Evolutionary conservation across 2,113 vertebrate genomes (phyloP), one percentile per base, ranked within the genome.

Genomic region (Balaeniceps rex): DNA sequence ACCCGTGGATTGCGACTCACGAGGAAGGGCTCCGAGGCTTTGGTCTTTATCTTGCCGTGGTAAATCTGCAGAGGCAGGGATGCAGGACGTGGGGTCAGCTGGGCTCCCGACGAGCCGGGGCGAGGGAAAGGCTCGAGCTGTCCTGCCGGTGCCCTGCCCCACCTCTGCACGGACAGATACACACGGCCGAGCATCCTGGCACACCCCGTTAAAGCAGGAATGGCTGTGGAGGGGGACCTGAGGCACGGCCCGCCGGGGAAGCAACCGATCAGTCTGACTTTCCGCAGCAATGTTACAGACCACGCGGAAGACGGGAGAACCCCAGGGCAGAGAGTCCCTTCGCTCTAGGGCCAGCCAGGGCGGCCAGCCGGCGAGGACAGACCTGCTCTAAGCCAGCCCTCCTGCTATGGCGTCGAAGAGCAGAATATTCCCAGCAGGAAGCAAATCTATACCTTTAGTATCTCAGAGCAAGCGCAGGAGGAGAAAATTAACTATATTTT

Each of bases 1-100:
- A 99, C 98, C 5, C 99, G 97, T 0, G 97, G 97, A 51, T 98
- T 96, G 84, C 64, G 88, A 33, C 5, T 16, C 68, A 96, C 21
- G 1, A 57, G 9, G 19, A 14, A 2, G 51, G 91, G 92, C 83
- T 93, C 95, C 0, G 93, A 81, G 61, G 78, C 34, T 72, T 91
- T 94, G 88, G 33, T 95, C 84, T 96, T 91, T 25, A 88, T 90
- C 71, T 77, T 96, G 47, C 93, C 97, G 0, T 65, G 94, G 84
- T 91, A 97, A 52, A 97, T 95, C 97, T 97, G 96, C 78, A n/a
- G 85, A 25, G 81, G 52, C 8, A 36, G 36, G 29, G 40, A 57
- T 5, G 19, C 19, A 11, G 77, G 55, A 36, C 0, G 9, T 0
- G 12, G 68, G 77, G 19, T 88, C 54, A 33, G 81, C 34, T 4